Percentiles rank a stretch among this genome's conserved stretches.
These are phyloP conservation scores for Limenitis arthemis DNA, from an alignment of 2,888 invertebrate genomes.

Conservation along the genomic window DNA sequence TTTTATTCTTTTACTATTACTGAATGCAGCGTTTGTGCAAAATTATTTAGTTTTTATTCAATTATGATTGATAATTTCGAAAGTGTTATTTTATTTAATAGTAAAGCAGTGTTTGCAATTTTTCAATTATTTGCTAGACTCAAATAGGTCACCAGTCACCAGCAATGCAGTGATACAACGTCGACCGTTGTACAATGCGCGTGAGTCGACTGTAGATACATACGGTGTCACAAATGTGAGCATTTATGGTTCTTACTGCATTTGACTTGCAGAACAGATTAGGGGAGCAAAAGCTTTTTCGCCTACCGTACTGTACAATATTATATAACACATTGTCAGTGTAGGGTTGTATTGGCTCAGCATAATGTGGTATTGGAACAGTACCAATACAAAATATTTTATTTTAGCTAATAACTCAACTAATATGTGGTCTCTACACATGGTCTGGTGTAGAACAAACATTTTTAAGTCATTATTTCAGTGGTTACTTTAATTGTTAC, in stretches of 20 bases:
- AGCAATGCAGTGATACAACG: slow-evolving; percentile 40
- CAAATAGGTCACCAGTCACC: slow-evolving; percentile 61
- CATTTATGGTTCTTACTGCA: slow-evolving; percentile 12
- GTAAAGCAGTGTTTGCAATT: slow-evolving; percentile 13
- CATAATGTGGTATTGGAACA: slow-evolving; percentile 33
- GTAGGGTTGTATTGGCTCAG: slow-evolving; percentile 43
- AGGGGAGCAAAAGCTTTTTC: slow-evolving; percentile 2
- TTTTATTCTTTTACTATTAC: too few species aligned
- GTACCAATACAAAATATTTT: too few species aligned
- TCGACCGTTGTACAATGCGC: slow-evolving; percentile 58
- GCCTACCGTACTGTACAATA: slow-evolving; percentile 17
- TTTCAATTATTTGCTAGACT: slow-evolving; percentile 41
- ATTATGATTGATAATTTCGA: background rate
- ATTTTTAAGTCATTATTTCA: too few species aligned
- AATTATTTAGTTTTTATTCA: background rate
- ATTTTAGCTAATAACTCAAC: too few species aligned
- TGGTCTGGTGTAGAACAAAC: too few species aligned
- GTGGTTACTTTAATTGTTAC: too few species aligned
- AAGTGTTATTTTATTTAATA: background rate
- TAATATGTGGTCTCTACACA: too few species aligned
- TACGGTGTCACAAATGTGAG: slow-evolving; percentile 15
- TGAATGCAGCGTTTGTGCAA: too few species aligned
- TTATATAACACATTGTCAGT: slow-evolving; percentile 52
- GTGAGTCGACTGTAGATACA: slow-evolving; percentile 53
- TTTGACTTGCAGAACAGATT: slow-evolving; percentile 13